A percentile compares a stretch with the other conserved stretches of the same genome.
phyloP scores from a whole-genome alignment of 2,797 vertebrate genomes.

The Enteromius fasciolatus region DNA sequence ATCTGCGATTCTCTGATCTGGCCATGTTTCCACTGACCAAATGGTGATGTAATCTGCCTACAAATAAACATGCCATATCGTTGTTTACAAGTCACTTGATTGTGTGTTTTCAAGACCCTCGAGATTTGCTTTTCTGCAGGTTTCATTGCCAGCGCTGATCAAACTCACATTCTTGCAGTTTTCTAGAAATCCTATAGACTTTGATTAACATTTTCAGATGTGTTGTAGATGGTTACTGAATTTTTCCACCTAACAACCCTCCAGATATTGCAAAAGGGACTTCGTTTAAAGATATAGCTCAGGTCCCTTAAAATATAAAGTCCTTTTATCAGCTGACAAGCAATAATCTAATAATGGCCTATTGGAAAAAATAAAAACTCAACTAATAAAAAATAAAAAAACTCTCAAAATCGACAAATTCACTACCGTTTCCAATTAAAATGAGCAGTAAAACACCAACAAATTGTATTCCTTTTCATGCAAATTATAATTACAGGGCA shows the following conservation, averaged over 20 bases:
- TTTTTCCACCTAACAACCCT: not conserved
- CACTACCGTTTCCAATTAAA: not conserved
- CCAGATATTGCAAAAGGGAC: not conserved
- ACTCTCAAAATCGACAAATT: not conserved
- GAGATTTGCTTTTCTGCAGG: not conserved
- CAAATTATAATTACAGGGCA: not conserved
- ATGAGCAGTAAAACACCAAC: not conserved
- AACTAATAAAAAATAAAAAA: no score
- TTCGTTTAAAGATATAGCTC: not conserved
- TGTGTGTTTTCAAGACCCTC: not conserved
- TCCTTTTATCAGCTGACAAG: not conserved
- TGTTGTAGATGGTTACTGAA: not conserved
- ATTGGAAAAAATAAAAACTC: not conserved
- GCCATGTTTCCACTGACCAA: not conserved
- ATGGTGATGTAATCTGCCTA: not conserved
- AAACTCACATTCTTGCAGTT: not conserved
- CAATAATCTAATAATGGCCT: not conserved
- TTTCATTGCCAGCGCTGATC: not conserved
- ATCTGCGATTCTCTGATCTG: not conserved
- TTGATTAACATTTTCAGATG: not conserved
- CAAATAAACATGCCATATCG: not conserved
- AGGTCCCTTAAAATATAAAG: not conserved
- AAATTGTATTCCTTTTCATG: not conserved
- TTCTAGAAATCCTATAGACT: not conserved
- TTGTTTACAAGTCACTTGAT: not conserved